These are phyloP conservation scores for Limnephilus rhombicus DNA, from an alignment of 2,888 invertebrate genomes.

Conservation along the genomic window DNA sequence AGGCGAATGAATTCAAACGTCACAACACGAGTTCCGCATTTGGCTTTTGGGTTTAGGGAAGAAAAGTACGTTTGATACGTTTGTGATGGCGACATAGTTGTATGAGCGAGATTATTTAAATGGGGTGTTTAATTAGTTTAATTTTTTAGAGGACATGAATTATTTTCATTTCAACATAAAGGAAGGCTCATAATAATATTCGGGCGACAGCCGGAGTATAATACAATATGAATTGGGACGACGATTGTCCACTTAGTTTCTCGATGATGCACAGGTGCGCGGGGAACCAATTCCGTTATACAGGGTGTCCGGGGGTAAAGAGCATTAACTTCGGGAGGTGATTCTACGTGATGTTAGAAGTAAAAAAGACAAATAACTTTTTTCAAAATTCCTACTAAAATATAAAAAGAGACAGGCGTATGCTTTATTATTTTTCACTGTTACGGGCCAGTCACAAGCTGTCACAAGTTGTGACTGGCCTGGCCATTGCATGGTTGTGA, in stretches of 20 bases:
- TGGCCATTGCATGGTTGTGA: no score
- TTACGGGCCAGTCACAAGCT: no score
- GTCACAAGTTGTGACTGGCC: no score
- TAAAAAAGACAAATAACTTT: no score
- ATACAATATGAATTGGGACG: not conserved
- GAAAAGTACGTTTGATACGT: not conserved
- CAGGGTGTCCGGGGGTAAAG: no score
- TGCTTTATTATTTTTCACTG: no score
- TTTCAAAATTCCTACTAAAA: no score
- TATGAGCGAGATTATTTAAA: not conserved
- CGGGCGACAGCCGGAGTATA: not conserved
- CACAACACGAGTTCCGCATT: not conserved
- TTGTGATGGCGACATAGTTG: not conserved
- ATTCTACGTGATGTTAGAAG: no score
- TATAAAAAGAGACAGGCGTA: no score
- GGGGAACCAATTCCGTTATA: no score
- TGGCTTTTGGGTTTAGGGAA: not conserved
- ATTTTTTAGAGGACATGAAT: not conserved
- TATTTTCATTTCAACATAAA: not conserved
- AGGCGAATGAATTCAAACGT: not conserved
- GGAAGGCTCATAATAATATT: not conserved
- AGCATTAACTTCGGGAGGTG: no score
- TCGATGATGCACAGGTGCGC: not conserved
- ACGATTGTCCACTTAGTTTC: not conserved
- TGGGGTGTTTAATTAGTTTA: not conserved